Evolutionary conservation across 1,140 invertebrate species (phyloP), one percentile per base, ranked within the genome.

Genomic region (Eueides isabella): DNA sequence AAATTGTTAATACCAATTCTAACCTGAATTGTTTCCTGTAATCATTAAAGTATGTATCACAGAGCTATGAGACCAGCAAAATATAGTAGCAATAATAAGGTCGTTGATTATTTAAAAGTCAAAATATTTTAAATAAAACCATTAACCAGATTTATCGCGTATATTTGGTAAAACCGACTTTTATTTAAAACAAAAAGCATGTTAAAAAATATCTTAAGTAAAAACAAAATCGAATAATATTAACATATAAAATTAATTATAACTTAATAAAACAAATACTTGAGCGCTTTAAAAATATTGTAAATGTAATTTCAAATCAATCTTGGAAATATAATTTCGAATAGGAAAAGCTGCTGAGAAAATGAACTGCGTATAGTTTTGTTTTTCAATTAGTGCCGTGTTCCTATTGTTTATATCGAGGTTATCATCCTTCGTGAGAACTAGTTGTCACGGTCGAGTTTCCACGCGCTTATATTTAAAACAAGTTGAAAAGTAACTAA

Each of bases 391-490:
- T 55, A 26, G 7, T 55, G 23, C 26, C 48, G 48, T 55, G 48
- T 55, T 55, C 1, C 48, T 55, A 55, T 55, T 55, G 48, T 55
- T 26, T 55, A 26, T 55, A 55, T 26, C 19, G 48, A 55, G 48
- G 48, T 55, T 55, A 55, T 55, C 48, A 55, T 26, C 23, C 48
- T 55, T 55, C 48, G 48, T 55, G 48, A 55, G 48, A 55, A 55
- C 23, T 7, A 55, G 23, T 55, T 55, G 48, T 55, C 48, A 55
- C 23, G 48, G 48, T 55, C 48, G 48, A 23, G 48, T 55, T 55
- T 55, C 23, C 9, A 55, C 19, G 41, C n/a, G 41, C 7, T 44
- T 44, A 44, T 19, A 44, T 55, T 55, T 12, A 26, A 55, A 4
- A 55, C 19, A 44, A 26, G 9, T 55, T 23, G 2, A 26, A 26